These are phyloP conservation scores for Liodrosophila aerea DNA, from an alignment of 2,888 invertebrate species.

Conservation along the genomic window DNA sequence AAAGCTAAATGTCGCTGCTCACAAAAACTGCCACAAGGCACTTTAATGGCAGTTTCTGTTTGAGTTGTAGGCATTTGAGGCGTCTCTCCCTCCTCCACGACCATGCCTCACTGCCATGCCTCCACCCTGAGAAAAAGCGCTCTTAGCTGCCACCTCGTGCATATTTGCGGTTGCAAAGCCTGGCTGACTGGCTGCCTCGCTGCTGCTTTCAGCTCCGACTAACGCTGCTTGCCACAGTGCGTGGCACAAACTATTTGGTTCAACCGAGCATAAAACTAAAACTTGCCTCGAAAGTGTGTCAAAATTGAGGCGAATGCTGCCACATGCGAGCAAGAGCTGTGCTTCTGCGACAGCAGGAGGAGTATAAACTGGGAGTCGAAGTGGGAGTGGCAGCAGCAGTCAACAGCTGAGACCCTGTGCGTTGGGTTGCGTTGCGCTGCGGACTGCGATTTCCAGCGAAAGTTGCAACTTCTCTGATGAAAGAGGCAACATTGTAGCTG, in stretches of 20 bases:
- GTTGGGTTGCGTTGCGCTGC: no score
- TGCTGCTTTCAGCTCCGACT: constrained; percentile 48
- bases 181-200: constrained; percentile 13
- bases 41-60: constrained; percentile 57
- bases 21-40: constrained; percentile 57
- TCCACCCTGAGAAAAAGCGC: no score
- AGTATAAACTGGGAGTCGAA: neutral
- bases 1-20: constrained; percentile 50
- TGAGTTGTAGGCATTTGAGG: constrained; percentile 37
- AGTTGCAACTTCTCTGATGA: constrained; percentile 35
- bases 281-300: constrained; percentile 71
- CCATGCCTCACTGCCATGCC: neutral
- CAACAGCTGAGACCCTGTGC: no score
- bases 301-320: constrained; percentile 56
- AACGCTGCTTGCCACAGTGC: constrained; percentile 37
- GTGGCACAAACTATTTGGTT: constrained; percentile 61
- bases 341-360: constrained; percentile 9
- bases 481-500: constrained; percentile 29
- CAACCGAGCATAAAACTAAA: constrained; percentile 72
- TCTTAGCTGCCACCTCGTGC: constrained; percentile 40
- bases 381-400: neutral
- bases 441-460: constrained; percentile 18
- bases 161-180: constrained; percentile 68
- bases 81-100: constrained; percentile 4
- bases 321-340: constrained; percentile 26